Conservation (phyloP, 1,140 invertebrate species). For the Diuraphis noxia region DNA sequence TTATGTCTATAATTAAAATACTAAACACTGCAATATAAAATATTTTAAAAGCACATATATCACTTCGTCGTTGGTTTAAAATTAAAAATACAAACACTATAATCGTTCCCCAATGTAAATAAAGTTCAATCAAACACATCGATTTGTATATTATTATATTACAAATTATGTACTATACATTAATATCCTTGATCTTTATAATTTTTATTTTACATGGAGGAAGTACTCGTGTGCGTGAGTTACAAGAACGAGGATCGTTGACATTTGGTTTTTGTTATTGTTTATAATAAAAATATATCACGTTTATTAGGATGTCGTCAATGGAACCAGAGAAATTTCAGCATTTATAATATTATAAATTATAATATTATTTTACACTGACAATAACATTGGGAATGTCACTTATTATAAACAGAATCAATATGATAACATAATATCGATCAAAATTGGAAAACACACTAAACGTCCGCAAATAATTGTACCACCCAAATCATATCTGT, state of each 20-base stretch:
- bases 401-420: not conserved
- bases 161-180: not conserved
- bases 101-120: not conserved
- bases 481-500: not conserved
- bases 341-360: not conserved
- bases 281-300: not conserved
- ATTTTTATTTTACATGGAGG: not conserved
- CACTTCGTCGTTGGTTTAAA: not conserved
- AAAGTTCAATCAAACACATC: not conserved
- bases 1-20: not conserved
- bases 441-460: not conserved
- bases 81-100: not conserved
- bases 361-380: not conserved
- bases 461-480: not conserved
- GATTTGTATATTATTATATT: not conserved
- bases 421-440: not conserved
- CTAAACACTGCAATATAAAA: not conserved
- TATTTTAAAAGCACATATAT: not conserved
- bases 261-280: slow-evolving; percentile 4
- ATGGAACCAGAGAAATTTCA: not conserved
- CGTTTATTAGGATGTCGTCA: not conserved
- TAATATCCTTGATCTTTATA: slow-evolving; percentile 15
- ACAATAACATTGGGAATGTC: not conserved
- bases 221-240: not conserved
- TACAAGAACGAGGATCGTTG: not conserved